Evolutionary conservation across 2,113 vertebrate genomes (phyloP), one percentile per base, ranked within the genome.

Genomic region (Crotalus tigris): DNA sequence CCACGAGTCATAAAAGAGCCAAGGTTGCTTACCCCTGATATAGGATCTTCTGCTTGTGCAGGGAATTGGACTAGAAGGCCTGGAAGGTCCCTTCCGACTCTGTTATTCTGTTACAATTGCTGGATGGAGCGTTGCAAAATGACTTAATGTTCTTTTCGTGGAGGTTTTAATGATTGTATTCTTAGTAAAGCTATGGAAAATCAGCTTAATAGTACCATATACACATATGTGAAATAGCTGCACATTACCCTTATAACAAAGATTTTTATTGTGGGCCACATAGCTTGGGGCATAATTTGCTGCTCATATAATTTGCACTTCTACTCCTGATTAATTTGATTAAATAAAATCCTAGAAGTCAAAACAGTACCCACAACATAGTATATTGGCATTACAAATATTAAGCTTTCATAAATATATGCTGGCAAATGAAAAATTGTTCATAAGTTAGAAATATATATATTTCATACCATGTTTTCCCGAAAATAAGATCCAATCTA

Each of bases 341-440:
- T 92, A 92, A 88, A 93, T 69, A 85, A 94, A 93, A 64, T 91
- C 49, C 44, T 91, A 58, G 61, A 46, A 87, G 13, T 86, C 87
- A 92, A 89, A 85, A 21, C 64, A 64, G 81, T 46, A 55, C 26
- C 55, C 64, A 89, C 49, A 81, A 0, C 0, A 26, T 0, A 90
- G 33, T 1, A 90, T 90, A 92, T 75, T 92, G 39, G 17, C 95
- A 93, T 92, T 95, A 93, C 39, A 61, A 69, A 5, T 94, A 92
- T 93, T 93, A 94, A 94, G 91, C 85, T 91, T 19, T 87, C 88
- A 54, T 90, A 0, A 87, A 54, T 85, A 33, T 33, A 0, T 61
- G 33, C 64, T 33, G 39, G 85, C 53, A 92, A 92, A 93, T 24
- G 91, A 57, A 61, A n/a, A 94, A 54, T 44, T 49, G n/a, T 53